A percentile compares a stretch with the other conserved stretches of the same genome.
phyloP scores from a whole-genome alignment of 92 coral and sea anemone genomes.

The Porites cylindrica region DNA sequence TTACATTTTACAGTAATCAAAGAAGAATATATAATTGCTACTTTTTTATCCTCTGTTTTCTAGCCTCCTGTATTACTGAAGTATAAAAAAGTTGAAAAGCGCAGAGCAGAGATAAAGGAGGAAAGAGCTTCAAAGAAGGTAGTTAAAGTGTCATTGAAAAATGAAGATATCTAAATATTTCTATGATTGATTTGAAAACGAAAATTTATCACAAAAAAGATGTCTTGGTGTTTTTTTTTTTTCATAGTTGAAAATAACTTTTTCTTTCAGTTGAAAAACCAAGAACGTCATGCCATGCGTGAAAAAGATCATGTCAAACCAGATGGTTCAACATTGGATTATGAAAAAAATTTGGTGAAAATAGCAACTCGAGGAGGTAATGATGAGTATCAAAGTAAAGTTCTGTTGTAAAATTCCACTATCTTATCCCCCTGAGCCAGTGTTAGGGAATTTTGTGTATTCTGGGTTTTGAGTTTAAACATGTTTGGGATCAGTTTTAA shows the following conservation, averaged over 20 bases:
- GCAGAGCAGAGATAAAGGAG: constrained; percentile 75
- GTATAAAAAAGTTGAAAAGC: constrained; percentile 82
- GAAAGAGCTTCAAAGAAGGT: constrained; percentile 75
- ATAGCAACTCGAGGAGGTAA: constrained; percentile 96
- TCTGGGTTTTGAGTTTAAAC: too few species aligned
- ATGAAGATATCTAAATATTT: not conserved
- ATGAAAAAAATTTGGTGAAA: constrained; percentile 77
- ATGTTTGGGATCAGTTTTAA: too few species aligned
- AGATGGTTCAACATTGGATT: constrained; percentile 70
- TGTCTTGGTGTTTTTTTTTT: too few species aligned
- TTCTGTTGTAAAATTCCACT: too few species aligned
- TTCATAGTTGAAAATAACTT: too few species aligned
- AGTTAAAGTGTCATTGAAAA: not conserved
- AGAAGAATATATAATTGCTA: too few species aligned
- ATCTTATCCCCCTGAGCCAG: too few species aligned
- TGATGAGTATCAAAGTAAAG: too few species aligned
- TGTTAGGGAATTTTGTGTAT: too few species aligned
- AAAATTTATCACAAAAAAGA: not conserved
- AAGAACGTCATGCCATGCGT: constrained; percentile 78
- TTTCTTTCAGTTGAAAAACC: constrained; percentile 58
- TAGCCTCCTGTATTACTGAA: constrained; percentile 88
- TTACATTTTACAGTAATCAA: too few species aligned
- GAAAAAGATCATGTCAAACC: constrained; percentile 90
- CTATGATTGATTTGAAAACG: not conserved
- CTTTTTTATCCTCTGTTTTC: not conserved